A percentile compares a stretch with the other conserved stretches of the same genome.
phyloP scores from a whole-genome alignment of 2,113 vertebrate genomes.

The Gulo gulo region DNA sequence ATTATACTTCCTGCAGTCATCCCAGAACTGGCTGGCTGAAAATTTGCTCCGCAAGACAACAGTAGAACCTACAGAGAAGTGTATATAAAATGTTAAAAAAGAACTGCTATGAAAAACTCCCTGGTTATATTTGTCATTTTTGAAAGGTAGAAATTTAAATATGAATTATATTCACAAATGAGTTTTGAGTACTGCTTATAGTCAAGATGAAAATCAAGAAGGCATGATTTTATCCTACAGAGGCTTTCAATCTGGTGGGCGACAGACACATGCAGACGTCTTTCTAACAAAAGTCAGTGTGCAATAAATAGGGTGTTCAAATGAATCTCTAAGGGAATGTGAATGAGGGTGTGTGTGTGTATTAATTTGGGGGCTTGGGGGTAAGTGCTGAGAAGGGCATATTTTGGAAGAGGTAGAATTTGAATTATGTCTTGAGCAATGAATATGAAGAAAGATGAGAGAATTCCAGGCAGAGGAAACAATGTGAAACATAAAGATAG shows the following conservation, averaged over 20 bases:
- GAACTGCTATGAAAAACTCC: background rate
- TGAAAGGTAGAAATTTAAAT: background rate
- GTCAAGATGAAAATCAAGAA: background rate
- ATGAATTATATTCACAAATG: background rate
- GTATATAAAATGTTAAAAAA: background rate
- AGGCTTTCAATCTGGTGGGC: background rate
- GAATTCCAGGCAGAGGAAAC: background rate
- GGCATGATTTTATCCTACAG: background rate
- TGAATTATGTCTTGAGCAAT: constrained; percentile 23
- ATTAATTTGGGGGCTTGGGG: background rate
- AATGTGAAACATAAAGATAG: background rate
- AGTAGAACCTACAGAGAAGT: constrained; percentile 86
- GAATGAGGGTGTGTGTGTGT: background rate
- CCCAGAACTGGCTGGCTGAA: constrained; percentile 94
- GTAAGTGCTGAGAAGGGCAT: background rate
- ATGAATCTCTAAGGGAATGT: background rate
- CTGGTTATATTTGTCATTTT: background rate
- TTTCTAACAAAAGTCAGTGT: background rate
- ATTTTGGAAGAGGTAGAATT: background rate
- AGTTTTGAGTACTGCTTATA: background rate
- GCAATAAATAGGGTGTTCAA: background rate
- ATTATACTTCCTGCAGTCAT: constrained; percentile 90
- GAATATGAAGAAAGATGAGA: background rate
- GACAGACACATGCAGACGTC: background rate
- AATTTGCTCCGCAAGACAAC: constrained; percentile 88